phyloP scores from a whole-genome alignment of 2,113 vertebrate genomes.

The Oenanthe oenanthe region DNA sequence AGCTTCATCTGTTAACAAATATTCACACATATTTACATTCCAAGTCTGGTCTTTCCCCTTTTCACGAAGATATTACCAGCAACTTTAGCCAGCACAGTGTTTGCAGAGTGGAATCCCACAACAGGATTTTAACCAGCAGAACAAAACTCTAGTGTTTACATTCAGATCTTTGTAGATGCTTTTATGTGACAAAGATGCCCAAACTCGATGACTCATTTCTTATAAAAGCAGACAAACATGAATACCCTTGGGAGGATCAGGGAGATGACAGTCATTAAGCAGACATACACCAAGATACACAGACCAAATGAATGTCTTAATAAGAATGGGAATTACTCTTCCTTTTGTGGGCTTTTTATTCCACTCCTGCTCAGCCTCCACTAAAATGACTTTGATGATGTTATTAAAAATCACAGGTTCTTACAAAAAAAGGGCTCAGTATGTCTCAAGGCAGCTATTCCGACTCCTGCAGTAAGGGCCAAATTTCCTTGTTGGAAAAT shows the following conservation, averaged over 20 bases:
- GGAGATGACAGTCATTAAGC: neutral
- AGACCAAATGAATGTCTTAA: constrained; percentile 11
- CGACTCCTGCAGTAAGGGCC: neutral
- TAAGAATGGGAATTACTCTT: neutral
- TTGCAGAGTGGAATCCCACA: neutral
- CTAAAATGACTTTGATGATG: neutral
- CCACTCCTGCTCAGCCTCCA: neutral
- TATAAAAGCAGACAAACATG: neutral
- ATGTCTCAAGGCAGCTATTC: neutral
- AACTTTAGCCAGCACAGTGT: neutral
- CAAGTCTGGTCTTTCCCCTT: neutral
- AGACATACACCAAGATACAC: neutral
- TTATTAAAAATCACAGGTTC: constrained; percentile 14
- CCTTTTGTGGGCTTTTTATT: constrained; percentile 3
- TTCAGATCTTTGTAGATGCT: neutral
- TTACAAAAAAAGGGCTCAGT: neutral
- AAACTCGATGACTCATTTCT: neutral
- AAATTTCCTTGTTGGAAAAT: constrained; percentile 34
- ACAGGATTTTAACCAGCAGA: neutral
- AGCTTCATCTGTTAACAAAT: neutral
- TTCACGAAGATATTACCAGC: neutral
- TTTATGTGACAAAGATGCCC: neutral
- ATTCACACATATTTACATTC: neutral
- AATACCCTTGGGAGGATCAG: neutral
- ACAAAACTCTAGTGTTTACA: neutral